Percentiles rank a stretch among this genome's conserved stretches.
phyloP scores from a whole-genome alignment of 2,797 vertebrate genomes.

The Tapirus indicus region DNA sequence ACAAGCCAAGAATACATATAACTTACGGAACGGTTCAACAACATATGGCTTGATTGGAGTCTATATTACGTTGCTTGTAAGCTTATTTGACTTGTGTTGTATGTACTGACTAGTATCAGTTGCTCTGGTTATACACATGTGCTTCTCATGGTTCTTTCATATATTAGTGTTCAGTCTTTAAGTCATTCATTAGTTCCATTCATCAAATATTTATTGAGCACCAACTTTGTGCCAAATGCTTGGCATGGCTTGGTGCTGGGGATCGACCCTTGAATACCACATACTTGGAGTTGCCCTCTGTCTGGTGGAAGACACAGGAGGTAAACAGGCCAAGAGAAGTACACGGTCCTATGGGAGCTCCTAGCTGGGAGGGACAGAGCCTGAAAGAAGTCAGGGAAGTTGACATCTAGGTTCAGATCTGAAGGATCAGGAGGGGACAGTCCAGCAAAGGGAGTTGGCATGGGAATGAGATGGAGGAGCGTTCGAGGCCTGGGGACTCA shows the following conservation, averaged over 20 bases:
- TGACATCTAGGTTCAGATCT: not conserved
- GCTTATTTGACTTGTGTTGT: not conserved
- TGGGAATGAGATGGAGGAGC: not conserved
- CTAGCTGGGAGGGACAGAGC: not conserved
- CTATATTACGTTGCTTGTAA: slow-evolving; percentile 45
- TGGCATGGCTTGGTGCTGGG: not conserved
- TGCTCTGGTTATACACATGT: not conserved
- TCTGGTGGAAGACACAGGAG: not conserved
- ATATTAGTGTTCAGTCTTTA: not conserved
- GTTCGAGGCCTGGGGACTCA: not conserved
- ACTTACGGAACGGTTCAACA: slow-evolving; percentile 11
- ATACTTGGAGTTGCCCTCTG: not conserved
- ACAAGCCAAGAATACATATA: not conserved
- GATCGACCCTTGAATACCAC: not conserved
- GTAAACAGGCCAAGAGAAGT: not conserved
- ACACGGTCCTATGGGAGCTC: not conserved
- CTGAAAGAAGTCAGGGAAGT: not conserved
- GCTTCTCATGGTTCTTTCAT: not conserved
- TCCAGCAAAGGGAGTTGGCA: not conserved
- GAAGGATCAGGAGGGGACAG: not conserved
- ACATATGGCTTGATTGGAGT: not conserved
- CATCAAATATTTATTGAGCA: not conserved
- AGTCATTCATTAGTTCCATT: slow-evolving; percentile 21
- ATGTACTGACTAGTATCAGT: not conserved
- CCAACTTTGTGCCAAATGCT: not conserved